A percentile compares a stretch with the other conserved stretches of the same genome.
These are phyloP conservation scores for Orchestia grillus DNA, from an alignment of 1,140 invertebrate genomes.

Conservation along the genomic window DNA sequence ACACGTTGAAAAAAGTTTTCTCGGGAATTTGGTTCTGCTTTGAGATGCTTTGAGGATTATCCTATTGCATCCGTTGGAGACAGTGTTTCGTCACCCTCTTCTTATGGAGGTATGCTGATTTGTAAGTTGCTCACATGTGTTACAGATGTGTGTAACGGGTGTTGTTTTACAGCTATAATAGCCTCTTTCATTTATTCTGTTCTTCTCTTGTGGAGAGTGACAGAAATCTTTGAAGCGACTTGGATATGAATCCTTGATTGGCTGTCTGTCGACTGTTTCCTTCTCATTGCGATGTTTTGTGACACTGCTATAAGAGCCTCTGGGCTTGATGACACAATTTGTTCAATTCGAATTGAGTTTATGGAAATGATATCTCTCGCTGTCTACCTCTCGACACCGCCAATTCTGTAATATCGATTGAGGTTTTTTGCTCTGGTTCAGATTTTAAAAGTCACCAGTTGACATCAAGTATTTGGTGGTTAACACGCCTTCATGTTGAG, in stretches of 20 bases:
- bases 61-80: too few species aligned
- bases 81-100: too few species aligned
- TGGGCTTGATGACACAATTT: not conserved
- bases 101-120: too few species aligned
- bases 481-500: not conserved
- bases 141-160: too few species aligned
- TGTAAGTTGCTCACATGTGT: too few species aligned
- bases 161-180: too few species aligned
- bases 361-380: not conserved
- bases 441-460: not conserved
- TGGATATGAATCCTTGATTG: not conserved
- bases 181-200: too few species aligned
- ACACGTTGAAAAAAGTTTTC: too few species aligned
- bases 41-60: too few species aligned
- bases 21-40: too few species aligned
- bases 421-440: not conserved
- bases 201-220: too few species aligned
- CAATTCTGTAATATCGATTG: not conserved
- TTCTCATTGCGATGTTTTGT: not conserved
- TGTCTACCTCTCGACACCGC: not conserved
- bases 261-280: not conserved
- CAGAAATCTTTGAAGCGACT: too few species aligned
- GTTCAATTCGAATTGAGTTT: not conserved
- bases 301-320: not conserved
- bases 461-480: not conserved